Evolutionary conservation across 2,797 vertebrate species (phyloP).

Genomic region (Megalops cyprinoides): DNA sequence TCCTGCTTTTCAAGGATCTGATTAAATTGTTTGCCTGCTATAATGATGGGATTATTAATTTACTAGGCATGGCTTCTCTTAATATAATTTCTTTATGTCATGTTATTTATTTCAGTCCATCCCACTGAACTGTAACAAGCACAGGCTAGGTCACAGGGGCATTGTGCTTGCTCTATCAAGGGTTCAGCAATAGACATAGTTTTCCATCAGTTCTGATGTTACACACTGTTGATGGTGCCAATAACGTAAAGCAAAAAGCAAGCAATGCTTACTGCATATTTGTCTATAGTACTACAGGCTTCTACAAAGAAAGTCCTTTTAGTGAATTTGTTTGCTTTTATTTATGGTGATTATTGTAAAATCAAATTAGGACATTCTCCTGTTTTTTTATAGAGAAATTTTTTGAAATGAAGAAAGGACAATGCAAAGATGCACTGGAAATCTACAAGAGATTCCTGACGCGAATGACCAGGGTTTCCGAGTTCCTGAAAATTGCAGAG

Average conservation of each 20-base stretch:
- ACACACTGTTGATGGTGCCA: background rate
- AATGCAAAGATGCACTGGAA: slow-evolving; percentile 98
- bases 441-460: slow-evolving; percentile 98
- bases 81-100: background rate
- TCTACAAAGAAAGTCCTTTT: background rate
- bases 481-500: slow-evolving; percentile 98
- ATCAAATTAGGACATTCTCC: slow-evolving; percentile 19
- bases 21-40: slow-evolving; percentile 99
- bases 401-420: slow-evolving; percentile 99
- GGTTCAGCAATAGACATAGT: too few species aligned
- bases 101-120: background rate
- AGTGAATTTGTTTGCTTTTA: too few species aligned
- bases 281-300: background rate
- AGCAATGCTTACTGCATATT: background rate
- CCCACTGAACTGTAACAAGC: background rate
- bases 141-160: background rate
- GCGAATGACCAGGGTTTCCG: slow-evolving; percentile 97
- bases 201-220: background rate
- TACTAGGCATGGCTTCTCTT: slow-evolving; percentile 79
- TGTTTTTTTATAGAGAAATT: slow-evolving; percentile 85
- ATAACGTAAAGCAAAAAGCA: background rate
- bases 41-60: slow-evolving; percentile 98
- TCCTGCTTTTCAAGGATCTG: slow-evolving; percentile 97
- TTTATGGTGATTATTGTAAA: background rate
- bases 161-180: too few species aligned